A percentile compares a stretch with the other conserved stretches of the same genome.
Evolutionary conservation across 2,797 vertebrate species (phyloP).

Genomic region (Triplophysa bombifrons): DNA sequence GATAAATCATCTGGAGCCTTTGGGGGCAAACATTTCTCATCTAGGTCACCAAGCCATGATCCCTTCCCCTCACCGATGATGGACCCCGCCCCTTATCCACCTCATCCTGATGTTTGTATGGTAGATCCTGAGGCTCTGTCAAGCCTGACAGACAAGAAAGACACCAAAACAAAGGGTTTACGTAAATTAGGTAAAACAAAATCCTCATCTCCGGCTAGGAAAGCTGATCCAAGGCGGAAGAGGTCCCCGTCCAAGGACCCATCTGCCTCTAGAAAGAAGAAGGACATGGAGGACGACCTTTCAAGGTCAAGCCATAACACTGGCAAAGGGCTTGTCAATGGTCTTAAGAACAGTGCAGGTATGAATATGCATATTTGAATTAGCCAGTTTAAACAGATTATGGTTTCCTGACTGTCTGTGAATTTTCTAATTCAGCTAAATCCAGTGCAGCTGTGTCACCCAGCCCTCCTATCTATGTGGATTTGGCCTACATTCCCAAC

Average conservation of each 20-base stretch:
- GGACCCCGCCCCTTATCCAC: slow-evolving; percentile 87
- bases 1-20: slow-evolving; percentile 81
- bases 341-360: slow-evolving; percentile 85
- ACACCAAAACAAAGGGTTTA: slow-evolving; percentile 84
- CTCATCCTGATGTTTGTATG: slow-evolving; percentile 97
- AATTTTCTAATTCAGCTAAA: slow-evolving; percentile 76
- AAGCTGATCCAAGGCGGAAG: slow-evolving; percentile 81
- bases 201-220: slow-evolving; percentile 85
- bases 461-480: slow-evolving; percentile 91
- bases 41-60: slow-evolving; percentile 79
- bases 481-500: slow-evolving; percentile 98
- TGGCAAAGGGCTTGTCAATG: slow-evolving; percentile 82
- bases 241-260: slow-evolving; percentile 77
- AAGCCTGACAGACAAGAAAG: slow-evolving; percentile 84
- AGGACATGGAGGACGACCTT: slow-evolving; percentile 88
- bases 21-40: slow-evolving; percentile 76
- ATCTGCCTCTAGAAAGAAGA: slow-evolving; percentile 80
- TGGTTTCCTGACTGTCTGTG: slow-evolving; percentile 1
- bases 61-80: slow-evolving; percentile 85
- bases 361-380: slow-evolving; percentile 41
- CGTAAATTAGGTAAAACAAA: slow-evolving; percentile 87
- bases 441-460: slow-evolving; percentile 73
- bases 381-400: background rate
- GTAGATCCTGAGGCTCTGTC: slow-evolving; percentile 89
- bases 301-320: slow-evolving; percentile 83